phyloP scores from a whole-genome alignment of 2,888 invertebrate genomes.

The Drosophila mimetica region DNA sequence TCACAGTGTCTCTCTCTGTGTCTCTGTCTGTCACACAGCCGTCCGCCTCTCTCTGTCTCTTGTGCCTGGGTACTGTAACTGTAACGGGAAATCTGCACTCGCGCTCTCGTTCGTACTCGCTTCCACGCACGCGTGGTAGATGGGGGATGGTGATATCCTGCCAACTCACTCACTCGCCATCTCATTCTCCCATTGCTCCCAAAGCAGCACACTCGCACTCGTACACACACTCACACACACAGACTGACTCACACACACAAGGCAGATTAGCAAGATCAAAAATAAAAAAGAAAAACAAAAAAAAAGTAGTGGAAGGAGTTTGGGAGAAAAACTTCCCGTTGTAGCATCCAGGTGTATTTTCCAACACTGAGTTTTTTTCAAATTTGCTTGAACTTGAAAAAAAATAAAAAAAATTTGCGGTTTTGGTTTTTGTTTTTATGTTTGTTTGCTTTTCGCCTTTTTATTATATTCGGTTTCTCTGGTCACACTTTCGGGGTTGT shows the following conservation, averaged over 20 bases:
- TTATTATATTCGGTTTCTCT: conserved; percentile 29
- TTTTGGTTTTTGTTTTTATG: conserved; percentile 51
- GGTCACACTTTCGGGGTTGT: conserved; percentile 8
- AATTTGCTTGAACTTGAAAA: conserved; percentile 60
- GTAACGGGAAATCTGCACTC: conserved; percentile 41
- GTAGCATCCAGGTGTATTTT: conserved; percentile 10
- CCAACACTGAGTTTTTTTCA: conserved; percentile 36
- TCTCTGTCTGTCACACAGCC: conserved; percentile 39
- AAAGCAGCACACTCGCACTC: conserved; percentile 19
- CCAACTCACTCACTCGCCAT: conserved; percentile 46
- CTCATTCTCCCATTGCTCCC: conserved; percentile 10
- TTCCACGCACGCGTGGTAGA: conserved; percentile 24
- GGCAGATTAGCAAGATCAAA: conserved; percentile 35
- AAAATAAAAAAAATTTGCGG: conserved; percentile 68
- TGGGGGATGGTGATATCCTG: conserved; percentile 24
- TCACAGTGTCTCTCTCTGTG: conserved; percentile 44
- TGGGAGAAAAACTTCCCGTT: conserved; percentile 55
- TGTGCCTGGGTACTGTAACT: conserved; percentile 39
- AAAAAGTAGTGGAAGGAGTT: conserved; percentile 5
- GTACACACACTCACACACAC: conserved; percentile 18
- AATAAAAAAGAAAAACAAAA: conserved; percentile 35
- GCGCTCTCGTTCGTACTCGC: conserved; percentile 34
- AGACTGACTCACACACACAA: conserved; percentile 16
- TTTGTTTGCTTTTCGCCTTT: conserved; percentile 65
- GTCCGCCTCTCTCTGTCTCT: conserved; percentile 45